Conservation (phyloP, 2,113 vertebrate genomes). For the Sinosuthora webbiana region DNA sequence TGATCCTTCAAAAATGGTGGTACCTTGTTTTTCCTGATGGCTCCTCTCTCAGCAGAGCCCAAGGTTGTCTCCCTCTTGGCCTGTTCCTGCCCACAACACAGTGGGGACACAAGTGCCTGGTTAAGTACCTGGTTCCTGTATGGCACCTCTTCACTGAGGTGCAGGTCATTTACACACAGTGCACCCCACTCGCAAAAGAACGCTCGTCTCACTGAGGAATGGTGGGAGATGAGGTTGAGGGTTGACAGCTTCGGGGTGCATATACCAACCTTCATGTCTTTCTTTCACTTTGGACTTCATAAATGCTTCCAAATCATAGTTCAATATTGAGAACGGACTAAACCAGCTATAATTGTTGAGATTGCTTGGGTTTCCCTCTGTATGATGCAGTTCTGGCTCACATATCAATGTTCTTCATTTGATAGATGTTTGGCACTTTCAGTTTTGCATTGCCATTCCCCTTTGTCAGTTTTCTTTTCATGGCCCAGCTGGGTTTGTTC, state of each 20-base stretch:
- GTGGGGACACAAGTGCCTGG: not conserved
- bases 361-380: not conserved
- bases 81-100: not conserved
- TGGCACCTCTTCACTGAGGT: not conserved
- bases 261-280: not conserved
- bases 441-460: not conserved
- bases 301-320: not conserved
- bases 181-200: not conserved
- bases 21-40: not conserved
- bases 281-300: not conserved
- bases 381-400: not conserved
- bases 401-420: accelerated
- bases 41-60: not conserved
- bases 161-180: not conserved
- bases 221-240: not conserved
- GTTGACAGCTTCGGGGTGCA: not conserved
- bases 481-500: not conserved
- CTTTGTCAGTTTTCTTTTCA: not conserved
- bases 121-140: not conserved
- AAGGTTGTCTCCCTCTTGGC: accelerated
- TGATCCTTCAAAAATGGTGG: not conserved
- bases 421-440: not conserved
- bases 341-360: not conserved
- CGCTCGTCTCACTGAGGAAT: accelerated
- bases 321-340: not conserved